Base-by-base conservation (phyloP, 2,888 invertebrate species). In the Mesoligia furuncula region DNA sequence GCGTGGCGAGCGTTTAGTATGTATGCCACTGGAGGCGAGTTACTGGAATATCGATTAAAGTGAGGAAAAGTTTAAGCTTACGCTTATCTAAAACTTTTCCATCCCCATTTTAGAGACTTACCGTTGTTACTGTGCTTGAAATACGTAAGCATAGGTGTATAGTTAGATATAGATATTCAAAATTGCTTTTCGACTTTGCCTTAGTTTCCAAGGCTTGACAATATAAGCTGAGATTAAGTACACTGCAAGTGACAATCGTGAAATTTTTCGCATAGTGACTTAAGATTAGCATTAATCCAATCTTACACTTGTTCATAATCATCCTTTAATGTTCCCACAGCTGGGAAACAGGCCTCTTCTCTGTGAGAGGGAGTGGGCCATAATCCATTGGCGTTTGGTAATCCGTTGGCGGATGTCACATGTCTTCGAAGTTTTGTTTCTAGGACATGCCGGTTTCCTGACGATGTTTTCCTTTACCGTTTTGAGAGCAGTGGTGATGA, bases 1-100 rank as follows among this genome's bases (percentile, higher is more conserved):
- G n/a, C n/a, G n/a, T n/a, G n/a, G n/a, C n/a, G 61, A 81, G 71
- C 81, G 82, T 87, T 88, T 80, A 84, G 67, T 74, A 59, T 61
- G 68, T 80, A 36, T 67, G 68, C 20, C 64, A 67, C 75, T 77
- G 27, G 76, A 72, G 54, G 59, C 66, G 39, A 88, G 79, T 81
- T 69, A 84, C 86, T 86, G 62, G 83, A 42, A 59, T 51, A 36
- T 45, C 54, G 48, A 67, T 62, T 70, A 15, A 71, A 69, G 17
- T 31, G 62, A 20, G 27, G 36, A 8, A 69, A 69, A 51, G 13
- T 69, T 51, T 54, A 17, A 54, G 51, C 45, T 64, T 17, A 45
- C 24, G 31, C 9, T 68, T 31, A 31, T 31, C 24, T 36, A n/a
- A 51, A 68, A 51, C 24, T 51, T 51, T 68, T 51, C 2, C 31